Evolutionary conservation across 2,888 invertebrate species (phyloP), one percentile per base, ranked within the genome.

Genomic region (Brachypterus glaber): DNA sequence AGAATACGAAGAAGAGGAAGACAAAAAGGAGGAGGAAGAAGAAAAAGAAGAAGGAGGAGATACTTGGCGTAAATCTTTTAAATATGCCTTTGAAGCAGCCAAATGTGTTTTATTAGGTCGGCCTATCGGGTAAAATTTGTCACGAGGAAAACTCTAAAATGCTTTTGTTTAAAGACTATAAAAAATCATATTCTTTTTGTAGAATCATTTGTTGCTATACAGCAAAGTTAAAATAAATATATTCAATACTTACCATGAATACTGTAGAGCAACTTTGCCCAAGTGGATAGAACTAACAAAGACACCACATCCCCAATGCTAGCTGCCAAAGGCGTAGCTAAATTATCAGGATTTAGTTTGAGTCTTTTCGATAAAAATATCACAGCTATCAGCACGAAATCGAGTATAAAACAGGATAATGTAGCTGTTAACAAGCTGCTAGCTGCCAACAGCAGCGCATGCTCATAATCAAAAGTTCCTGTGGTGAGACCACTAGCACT

Each of bases 251-350:
- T 62, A 85, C 85, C 73, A 60, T 82, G 75, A 43, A 77, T 71
- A 4, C 69, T 69, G 57, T 77, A 86, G 53, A 91, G 74, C 37
- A 80, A 68, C 45, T 81, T 82, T 11, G 91, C 88, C 46, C 92
- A 84, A 48, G 79, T 74, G 1, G 95, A 82, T 0, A 96, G 71
- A 12, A 92, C 76, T 7, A 83, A 77, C 51, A 96, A 78, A 43
- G 95, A 95, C 27, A 91, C 88, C 12, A 96, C 81, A 65, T 97
- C 97, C 2, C 96, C 96, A 46, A 96, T 81, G 51, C 91, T 92
- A 8, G 95, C 95, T 13, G 96, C 96, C 29, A 97, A 74, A 0
- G 96, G 96, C 1, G 95, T 95, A 35, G 95, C 95, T 53, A 97
- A 76, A 68, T 97, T 97, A 68, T 97, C 96, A 0, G 96, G 96